phyloP scores from a whole-genome alignment of 2,888 invertebrate genomes.

The Oscheius onirici region DNA sequence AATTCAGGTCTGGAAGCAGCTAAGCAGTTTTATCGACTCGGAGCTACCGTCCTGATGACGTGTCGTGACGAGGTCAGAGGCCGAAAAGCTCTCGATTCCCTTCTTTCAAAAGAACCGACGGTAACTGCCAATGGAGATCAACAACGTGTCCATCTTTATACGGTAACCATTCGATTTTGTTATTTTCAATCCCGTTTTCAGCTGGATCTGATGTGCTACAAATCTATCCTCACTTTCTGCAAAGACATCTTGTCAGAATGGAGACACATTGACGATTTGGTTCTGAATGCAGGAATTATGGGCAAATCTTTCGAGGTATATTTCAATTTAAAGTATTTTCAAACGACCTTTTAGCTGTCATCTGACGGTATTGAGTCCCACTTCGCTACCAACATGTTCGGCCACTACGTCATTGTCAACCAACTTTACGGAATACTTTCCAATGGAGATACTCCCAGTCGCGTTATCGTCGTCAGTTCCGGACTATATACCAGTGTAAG shows the following conservation, averaged over 20 bases:
- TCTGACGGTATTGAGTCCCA: conserved; percentile 82
- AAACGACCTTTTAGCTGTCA: conserved; percentile 77
- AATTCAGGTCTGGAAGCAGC: conserved; percentile 58
- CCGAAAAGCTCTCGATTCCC: conserved; percentile 32
- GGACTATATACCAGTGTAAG: conserved; percentile 67
- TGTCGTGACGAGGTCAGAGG: conserved; percentile 49
- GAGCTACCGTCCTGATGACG: conserved; percentile 54
- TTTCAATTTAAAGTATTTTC: neutral
- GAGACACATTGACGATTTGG: conserved; percentile 79
- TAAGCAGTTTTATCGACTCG: conserved; percentile 47
- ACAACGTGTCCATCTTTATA: conserved; percentile 17
- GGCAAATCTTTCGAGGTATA: conserved; percentile 73
- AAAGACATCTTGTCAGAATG: conserved; percentile 40
- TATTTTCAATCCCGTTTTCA: conserved; percentile 17
- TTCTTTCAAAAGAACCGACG: neutral
- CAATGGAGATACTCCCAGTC: conserved; percentile 78
- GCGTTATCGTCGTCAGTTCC: conserved; percentile 73
- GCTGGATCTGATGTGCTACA: conserved; percentile 54
- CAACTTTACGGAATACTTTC: conserved; percentile 75
- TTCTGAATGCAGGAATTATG: conserved; percentile 85
- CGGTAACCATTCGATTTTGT: neutral
- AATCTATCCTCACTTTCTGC: conserved; percentile 43
- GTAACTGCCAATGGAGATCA: neutral
- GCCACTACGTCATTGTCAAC: conserved; percentile 83
- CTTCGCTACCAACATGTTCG: conserved; percentile 84